Percentiles rank a stretch among this genome's conserved stretches.
Evolutionary conservation across 2,888 invertebrate genomes (phyloP).

Genomic region (Tetragonisca angustula): DNA sequence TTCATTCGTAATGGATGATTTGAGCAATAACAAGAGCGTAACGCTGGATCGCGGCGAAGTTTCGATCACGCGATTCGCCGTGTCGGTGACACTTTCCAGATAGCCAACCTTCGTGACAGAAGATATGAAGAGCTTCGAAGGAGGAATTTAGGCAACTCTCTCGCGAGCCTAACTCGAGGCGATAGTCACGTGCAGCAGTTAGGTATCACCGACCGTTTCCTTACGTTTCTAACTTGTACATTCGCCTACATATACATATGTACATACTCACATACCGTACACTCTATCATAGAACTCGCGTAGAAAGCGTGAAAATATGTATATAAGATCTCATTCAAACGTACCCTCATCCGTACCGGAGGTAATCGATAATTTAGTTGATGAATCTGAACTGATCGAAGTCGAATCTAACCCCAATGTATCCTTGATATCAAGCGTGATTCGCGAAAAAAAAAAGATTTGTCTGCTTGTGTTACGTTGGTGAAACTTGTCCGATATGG

Average conservation of each 20-base stretch:
- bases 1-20: neutral
- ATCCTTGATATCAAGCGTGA: neutral
- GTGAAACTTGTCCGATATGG: neutral
- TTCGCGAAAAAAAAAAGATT: neutral
- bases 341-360: conserved; percentile 1
- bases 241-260: neutral
- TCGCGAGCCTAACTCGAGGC: neutral
- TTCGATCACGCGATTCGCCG: neutral
- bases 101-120: too few relatives aligned
- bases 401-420: neutral
- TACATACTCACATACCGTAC: neutral
- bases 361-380: neutral
- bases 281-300: conserved; percentile 21
- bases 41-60: conserved; percentile 3
- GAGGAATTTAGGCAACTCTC: conserved; percentile 13
- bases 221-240: conserved; percentile 4
- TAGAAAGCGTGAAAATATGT: conserved; percentile 26
- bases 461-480: neutral
- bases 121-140: neutral
- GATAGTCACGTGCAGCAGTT: neutral
- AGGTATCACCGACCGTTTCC: neutral
- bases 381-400: neutral
- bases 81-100: neutral
- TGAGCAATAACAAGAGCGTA: conserved; percentile 32
- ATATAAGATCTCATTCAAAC: conserved; percentile 2